Evolutionary conservation across 2,888 invertebrate genomes (phyloP), one percentile per base, ranked within the genome.

Genomic region (Apamea monoglypha): DNA sequence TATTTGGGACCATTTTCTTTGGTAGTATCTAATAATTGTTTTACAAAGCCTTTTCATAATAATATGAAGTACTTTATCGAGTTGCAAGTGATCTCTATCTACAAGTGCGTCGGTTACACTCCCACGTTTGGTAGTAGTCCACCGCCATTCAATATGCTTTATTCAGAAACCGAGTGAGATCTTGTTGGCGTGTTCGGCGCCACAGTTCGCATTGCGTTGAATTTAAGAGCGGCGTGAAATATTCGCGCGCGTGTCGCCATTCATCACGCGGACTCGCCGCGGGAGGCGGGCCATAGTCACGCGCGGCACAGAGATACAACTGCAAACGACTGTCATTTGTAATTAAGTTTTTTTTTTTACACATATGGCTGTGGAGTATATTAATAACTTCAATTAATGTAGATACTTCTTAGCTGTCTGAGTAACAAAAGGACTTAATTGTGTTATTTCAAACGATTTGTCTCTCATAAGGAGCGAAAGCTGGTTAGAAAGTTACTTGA

Each of bases 191-290:
- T 47, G 29, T 63, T 71, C 14, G 81, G 74, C 53, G 83, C 71
- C 79, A 69, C 69, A 50, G 40, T 64, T 63, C 72, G 63, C 68
- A 56, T 83, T 36, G 59, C 68, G 50, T 40, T 50, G 63, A 50
- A 78, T 72, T 59, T 79, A 59, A 59, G 80, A 63, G 84, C 68
- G 40, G 81, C 59, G 79, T 73, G 78, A 81, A 74, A 84, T 81
- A 84, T 79, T 81, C 66, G 79, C 77, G 79, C 67, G 63, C 72
- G 73, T 72, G 85, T 81, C 73, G 85, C 75, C 64, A 79, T 86
- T 53, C 61, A 86, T 87, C 86, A 84, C 73, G 40, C 40, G 63
- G 44, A 32, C 63, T 21, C 74, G 68, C 85, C 56, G 50, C 70
- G 73, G 87, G 85, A 29, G 67, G 50, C 8, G 3, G 40, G 53